Conservation (phyloP, 2,888 invertebrate species). For the Cephus spinipes region DNA sequence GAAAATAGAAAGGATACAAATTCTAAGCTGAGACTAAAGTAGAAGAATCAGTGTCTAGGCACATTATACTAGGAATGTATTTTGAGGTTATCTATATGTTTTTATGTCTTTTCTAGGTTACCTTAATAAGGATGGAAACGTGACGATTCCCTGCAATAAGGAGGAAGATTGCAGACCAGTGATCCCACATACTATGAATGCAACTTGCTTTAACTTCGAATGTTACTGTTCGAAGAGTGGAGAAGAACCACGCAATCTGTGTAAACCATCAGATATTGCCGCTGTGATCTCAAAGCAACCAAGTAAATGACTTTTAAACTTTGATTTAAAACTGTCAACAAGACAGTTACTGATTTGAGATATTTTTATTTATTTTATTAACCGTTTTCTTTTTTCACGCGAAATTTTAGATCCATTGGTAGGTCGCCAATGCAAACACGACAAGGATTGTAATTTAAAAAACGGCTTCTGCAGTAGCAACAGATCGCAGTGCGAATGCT, state of each 20-base stretch:
- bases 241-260: neutral
- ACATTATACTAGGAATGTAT: too few relatives aligned
- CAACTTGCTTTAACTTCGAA: neutral
- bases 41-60: too few relatives aligned
- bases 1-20: neutral
- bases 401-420: slow-evolving; percentile 21
- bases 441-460: slow-evolving; percentile 32
- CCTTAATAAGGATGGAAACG: neutral
- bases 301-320: neutral
- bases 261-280: neutral
- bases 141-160: neutral
- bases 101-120: neutral
- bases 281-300: rapidly evolving
- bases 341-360: too few relatives aligned
- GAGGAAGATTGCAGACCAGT: neutral
- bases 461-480: slow-evolving; percentile 41
- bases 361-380: neutral
- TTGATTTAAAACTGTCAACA: neutral
- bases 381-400: neutral
- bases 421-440: slow-evolving; percentile 29
- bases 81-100: neutral
- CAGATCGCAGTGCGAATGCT: slow-evolving; percentile 40
- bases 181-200: neutral
- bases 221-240: neutral
- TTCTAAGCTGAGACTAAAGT: neutral